Conservation (phyloP, 2,888 invertebrate genomes). For the Thymelicus sylvestris region DNA sequence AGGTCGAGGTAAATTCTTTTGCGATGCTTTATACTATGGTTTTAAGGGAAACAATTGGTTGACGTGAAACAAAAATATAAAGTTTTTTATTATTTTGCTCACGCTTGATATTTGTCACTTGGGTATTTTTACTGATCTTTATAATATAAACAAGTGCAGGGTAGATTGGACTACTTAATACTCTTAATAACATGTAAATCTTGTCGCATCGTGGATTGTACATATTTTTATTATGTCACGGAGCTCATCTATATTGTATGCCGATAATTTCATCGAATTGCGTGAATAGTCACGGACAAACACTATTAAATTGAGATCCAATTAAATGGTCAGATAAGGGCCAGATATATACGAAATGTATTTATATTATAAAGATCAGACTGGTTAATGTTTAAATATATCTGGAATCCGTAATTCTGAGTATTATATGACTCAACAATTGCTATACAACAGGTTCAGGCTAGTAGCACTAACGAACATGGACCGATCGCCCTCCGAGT, state of each 20-base stretch:
- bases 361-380: conserved; percentile 5
- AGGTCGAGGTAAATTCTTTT: conserved; percentile 79
- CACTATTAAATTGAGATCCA: no score
- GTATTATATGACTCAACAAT: background rate
- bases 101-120: conserved; percentile 19
- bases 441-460: conserved; percentile 81
- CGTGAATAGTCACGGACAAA: no score
- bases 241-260: no score
- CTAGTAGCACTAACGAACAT: conserved; percentile 89
- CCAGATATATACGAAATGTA: background rate
- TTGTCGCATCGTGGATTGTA: no score
- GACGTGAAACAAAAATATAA: background rate
- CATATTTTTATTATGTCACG: no score
- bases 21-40: conserved; percentile 35
- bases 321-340: no score
- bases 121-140: background rate
- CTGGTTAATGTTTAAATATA: background rate
- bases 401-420: background rate
- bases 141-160: background rate
- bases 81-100: conserved; percentile 23
- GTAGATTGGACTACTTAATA: no score
- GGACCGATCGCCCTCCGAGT: conserved; percentile 91
- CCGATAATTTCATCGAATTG: no score
- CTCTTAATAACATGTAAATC: no score
- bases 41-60: conserved; percentile 19